Base-by-base conservation (phyloP, 2,888 invertebrate species). In the Sinelater perroti region DNA sequence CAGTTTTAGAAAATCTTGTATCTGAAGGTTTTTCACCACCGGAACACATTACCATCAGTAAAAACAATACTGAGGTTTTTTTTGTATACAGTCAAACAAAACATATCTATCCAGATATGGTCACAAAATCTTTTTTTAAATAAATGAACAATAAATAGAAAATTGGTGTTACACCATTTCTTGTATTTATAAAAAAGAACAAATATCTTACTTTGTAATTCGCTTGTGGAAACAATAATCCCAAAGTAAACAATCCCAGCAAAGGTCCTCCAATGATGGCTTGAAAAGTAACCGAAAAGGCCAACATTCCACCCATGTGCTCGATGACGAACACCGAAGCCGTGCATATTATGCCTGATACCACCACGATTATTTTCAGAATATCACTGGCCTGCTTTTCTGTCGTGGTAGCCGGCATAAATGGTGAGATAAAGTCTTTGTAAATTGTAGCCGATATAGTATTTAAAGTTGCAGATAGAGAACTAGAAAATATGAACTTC, bases 291-390 rank as follows among this genome's bases (percentile, higher is more conserved):
- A 84, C 78, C 1, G 82, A 80, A 2, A 88, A 82, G 69, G 88
- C 86, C 56, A 89, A 81, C 18, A 90, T 78, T 13, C 85, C 83
- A 46, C 88, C 88, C 42, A 90, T 73, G 54, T 83, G 81, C 38
- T 87, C 83, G 0, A 86, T 81, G n/a, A 83, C 72, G 77, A 85
- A 87, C 2, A 87, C 83, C 35, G 95, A 78, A 0, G 81, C 86
- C 64, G 95, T 93, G 20, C 91, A 91, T 8, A 91, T 71, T 0
- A 87, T 74, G 1, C 95, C 95, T 6, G 70, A 51, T 0, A 71
- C 26, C 6, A 78, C 63, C 0, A 79, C 76, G 11, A 80, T 58
- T 59, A 82, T 76, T 78, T 85, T 87, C 80, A 87, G 82, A 36
- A 84, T 81, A 59, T 78, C 80, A 45, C 85, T 84, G 16, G 85